Conservation (phyloP, 2,888 invertebrate species). For the Myopa testacea region DNA sequence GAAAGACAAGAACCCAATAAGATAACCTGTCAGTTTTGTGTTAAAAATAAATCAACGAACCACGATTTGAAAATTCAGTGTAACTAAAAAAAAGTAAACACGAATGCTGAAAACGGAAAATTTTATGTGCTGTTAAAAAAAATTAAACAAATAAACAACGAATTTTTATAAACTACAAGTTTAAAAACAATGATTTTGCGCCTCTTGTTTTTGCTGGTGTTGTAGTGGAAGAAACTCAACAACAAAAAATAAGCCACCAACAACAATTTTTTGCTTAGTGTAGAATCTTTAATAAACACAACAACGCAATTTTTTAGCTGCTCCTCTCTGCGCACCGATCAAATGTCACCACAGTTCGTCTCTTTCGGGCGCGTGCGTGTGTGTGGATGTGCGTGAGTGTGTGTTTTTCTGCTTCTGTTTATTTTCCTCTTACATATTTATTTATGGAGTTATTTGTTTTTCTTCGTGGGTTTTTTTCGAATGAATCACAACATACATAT, state of each 20-base stretch:
- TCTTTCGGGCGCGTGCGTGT: background rate
- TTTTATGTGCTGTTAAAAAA: background rate
- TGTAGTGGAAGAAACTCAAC: too few species aligned
- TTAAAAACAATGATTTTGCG: too few species aligned
- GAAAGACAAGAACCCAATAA: background rate
- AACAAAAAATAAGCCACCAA: too few species aligned
- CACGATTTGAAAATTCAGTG: background rate
- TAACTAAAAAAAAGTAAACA: constrained; percentile 4
- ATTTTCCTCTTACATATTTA: background rate
- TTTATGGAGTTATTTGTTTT: background rate
- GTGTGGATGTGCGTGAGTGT: too few species aligned
- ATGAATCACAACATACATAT: constrained; percentile 1
- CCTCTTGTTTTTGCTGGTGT: too few species aligned
- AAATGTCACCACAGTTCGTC: constrained; percentile 19
- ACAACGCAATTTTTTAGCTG: constrained; percentile 26
- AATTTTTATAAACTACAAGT: too few species aligned
- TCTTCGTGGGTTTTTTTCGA: background rate
- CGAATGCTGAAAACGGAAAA: constrained; percentile 38
- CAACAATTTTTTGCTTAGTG: constrained; percentile 15
- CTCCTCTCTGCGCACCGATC: constrained; percentile 18
- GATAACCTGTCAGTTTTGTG: background rate
- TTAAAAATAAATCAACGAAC: background rate
- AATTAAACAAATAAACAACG: too few species aligned
- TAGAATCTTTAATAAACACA: constrained; percentile 18
- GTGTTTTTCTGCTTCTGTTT: constrained; percentile 7